Evolutionary conservation across 2,888 invertebrate genomes (phyloP), one percentile per base, ranked within the genome.

Genomic region (Pristionchus maxplancki): DNA sequence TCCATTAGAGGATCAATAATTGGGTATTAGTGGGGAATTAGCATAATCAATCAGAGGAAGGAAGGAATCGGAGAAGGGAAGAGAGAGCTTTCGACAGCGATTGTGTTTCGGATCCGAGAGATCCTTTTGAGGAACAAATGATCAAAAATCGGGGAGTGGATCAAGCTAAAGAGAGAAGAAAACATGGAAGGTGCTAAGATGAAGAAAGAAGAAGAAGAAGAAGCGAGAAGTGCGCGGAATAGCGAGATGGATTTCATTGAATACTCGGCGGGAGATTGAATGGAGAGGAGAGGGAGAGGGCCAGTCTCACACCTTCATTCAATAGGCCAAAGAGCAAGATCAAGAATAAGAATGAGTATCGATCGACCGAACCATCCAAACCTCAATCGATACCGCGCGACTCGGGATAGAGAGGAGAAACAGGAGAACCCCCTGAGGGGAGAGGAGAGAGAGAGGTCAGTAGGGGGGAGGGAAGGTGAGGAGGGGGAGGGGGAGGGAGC

Each of bases 181-280:
- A 31, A 83, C 24, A 83, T 24, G 6, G 82, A 20, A 53, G 44
- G 34, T 34, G 53, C 67, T 67, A 67, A 37, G 78, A 74, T 20
- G 74, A 17, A 28, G n/a, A 17, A n/a, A n/a, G 64, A 28, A 81
- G 40, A 48, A 40, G n/a, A 31, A 28, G 81, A 48, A 50, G 78
- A 28, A 53, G 82, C 11, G 50, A 81, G 81, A 83, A 83, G 50
- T 37, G 71, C 31, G 78, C n/a, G 82, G 50, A 44, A 53, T 37
- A 83, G 82, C 34, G 82, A 53, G 82, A 83, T 50, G 53, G 82
- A 53, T 83, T 83, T 83, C 82, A 83, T 83, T 83, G 82, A 83
- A 83, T 50, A 28, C 31, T 24, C 31, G 82, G 17, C 34, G 53
- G 82, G 24, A 9, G 53, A 31, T 24, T 40, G 53, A 34, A 83